Conservation (phyloP, 92 coral and sea anemone species). For the Epizoanthus ramosus region DNA sequence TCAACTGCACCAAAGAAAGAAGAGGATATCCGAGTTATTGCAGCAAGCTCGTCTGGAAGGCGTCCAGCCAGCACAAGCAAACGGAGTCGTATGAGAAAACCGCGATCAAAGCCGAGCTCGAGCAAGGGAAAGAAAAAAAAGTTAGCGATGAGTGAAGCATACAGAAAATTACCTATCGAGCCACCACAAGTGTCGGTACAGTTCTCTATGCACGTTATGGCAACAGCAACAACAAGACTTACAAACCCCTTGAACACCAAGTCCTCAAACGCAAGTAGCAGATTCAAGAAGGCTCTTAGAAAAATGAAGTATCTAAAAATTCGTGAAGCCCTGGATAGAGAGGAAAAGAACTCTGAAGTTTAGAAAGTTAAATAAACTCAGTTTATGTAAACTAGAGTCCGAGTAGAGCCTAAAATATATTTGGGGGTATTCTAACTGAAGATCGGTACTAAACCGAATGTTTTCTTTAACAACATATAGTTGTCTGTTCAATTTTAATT, state of each 20-base stretch:
- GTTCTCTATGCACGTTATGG: slow-evolving; percentile 45
- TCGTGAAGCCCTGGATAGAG: no score
- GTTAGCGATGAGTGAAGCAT: slow-evolving; percentile 17
- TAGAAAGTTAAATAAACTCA: no score
- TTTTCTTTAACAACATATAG: no score
- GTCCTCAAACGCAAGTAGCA: slow-evolving; percentile 67
- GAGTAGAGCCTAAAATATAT: no score
- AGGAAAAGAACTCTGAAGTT: no score
- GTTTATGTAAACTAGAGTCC: no score
- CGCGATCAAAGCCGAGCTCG: not conserved
- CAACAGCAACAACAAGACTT: no score
- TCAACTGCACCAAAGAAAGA: not conserved
- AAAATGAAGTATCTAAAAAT: not conserved
- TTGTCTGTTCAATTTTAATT: no score
- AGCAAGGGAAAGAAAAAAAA: slow-evolving; percentile 3
- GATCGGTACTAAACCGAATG: no score
- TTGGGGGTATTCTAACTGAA: no score
- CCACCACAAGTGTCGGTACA: slow-evolving; percentile 52
- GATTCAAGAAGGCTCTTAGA: slow-evolving; percentile 24
- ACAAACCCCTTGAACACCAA: slow-evolving; percentile 32
- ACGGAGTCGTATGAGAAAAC: not conserved
- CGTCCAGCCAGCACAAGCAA: not conserved
- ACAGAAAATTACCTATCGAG: slow-evolving; percentile 49
- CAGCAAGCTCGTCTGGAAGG: not conserved
- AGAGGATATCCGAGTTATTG: not conserved